A percentile compares a stretch with the other conserved stretches of the same genome.
These are phyloP conservation scores for Campylomormyrus numenius DNA, from an alignment of 2,113 vertebrate genomes.

Conservation along the genomic window DNA sequence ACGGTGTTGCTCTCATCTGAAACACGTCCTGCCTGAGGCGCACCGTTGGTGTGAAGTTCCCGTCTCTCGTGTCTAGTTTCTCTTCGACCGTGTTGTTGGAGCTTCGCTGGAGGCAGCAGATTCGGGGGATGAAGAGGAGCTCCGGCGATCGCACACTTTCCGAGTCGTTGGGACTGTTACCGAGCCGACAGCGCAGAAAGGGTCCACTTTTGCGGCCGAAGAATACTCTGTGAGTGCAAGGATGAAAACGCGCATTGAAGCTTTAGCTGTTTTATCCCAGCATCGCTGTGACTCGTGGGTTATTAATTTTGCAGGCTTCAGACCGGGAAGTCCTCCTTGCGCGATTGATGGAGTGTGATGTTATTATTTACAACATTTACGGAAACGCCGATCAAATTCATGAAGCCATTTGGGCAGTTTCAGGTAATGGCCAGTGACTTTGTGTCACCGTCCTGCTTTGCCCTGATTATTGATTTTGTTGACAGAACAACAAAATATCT, in stretches of 20 bases:
- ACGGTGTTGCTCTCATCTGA: not conserved
- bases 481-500: not conserved
- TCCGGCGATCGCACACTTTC: slow-evolving; percentile 35
- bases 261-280: not conserved
- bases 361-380: slow-evolving; percentile 79
- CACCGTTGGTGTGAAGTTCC: not conserved
- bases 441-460: not conserved
- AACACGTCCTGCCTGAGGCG: not conserved
- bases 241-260: not conserved
- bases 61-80: slow-evolving; percentile 55
- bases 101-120: slow-evolving; percentile 46
- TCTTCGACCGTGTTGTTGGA: slow-evolving; percentile 57
- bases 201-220: slow-evolving; percentile 54
- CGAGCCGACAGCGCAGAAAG: slow-evolving; percentile 3
- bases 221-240: slow-evolving; percentile 61
- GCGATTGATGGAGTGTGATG: slow-evolving; percentile 71
- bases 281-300: not conserved
- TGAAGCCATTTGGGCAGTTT: slow-evolving; percentile 79
- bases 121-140: slow-evolving; percentile 45
- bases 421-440: slow-evolving; percentile 61
- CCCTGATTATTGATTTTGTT: not conserved
- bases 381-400: slow-evolving; percentile 66
- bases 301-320: slow-evolving; percentile 41
- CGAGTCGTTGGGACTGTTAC: slow-evolving; percentile 74
- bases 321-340: slow-evolving; percentile 58